Evolutionary conservation across 2,888 invertebrate genomes (phyloP).

Genomic region (Limnephilus marmoratus): DNA sequence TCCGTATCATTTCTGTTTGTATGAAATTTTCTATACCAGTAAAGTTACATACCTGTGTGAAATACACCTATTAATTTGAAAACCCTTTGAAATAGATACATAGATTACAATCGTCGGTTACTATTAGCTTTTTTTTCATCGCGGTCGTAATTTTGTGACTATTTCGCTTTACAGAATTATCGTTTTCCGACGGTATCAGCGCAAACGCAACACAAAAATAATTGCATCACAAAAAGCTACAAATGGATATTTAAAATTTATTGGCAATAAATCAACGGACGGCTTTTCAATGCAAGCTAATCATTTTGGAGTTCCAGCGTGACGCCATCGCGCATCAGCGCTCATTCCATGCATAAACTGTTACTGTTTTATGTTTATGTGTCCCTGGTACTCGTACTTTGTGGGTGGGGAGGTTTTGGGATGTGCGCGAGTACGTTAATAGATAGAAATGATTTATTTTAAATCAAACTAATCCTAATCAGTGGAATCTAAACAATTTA

Average conservation of each 20-base stretch:
- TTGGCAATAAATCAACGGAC: slow-evolving; percentile 64
- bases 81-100: background rate
- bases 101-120: background rate
- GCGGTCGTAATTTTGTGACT: background rate
- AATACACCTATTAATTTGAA: background rate
- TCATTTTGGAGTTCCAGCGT: slow-evolving; percentile 64
- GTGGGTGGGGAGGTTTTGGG: background rate
- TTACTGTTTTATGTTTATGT: background rate
- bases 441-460: background rate
- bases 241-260: slow-evolving; percentile 66
- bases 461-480: background rate
- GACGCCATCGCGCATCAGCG: slow-evolving; percentile 60
- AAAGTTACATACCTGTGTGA: no score
- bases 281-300: slow-evolving; percentile 66
- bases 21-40: no score
- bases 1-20: no score
- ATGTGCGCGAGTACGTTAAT: background rate
- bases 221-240: slow-evolving; percentile 62
- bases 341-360: slow-evolving; percentile 59
- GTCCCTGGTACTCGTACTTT: background rate
- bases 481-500: background rate
- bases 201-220: slow-evolving; percentile 59
- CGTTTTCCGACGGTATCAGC: slow-evolving; percentile 46
- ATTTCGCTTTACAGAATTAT: slow-evolving; percentile 29
- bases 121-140: background rate